These are phyloP conservation scores for Eupsilia transversa DNA, from an alignment of 2,888 invertebrate genomes.

Conservation along the genomic window DNA sequence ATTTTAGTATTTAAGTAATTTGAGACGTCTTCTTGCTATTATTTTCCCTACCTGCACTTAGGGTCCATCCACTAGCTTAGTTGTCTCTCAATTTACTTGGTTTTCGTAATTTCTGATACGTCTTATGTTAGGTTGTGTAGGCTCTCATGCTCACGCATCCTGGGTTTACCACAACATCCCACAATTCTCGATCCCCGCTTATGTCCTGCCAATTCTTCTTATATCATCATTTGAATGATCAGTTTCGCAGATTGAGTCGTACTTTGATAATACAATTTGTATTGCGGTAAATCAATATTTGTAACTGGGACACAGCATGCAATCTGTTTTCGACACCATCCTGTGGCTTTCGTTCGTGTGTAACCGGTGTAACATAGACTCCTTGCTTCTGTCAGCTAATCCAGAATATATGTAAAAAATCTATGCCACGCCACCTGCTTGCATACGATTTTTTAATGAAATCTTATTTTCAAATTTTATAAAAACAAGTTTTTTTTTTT, in stretches of 20 bases:
- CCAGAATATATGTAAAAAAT: not conserved
- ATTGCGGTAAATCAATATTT: slow-evolving; percentile 52
- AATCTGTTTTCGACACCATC: slow-evolving; percentile 61
- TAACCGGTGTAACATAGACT: slow-evolving; percentile 15
- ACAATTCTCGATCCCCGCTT: not conserved
- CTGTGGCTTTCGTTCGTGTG: slow-evolving; percentile 41
- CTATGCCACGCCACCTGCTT: not conserved
- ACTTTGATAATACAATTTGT: slow-evolving; percentile 35
- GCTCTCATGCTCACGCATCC: not conserved
- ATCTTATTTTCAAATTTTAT: not conserved
- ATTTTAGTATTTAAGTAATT: slow-evolving; percentile 42
- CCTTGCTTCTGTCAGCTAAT: slow-evolving; percentile 9
- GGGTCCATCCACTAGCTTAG: not conserved
- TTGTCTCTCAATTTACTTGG: not conserved
- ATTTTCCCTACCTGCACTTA: not conserved
- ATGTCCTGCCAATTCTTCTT: slow-evolving; percentile 24
- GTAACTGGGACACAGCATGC: slow-evolving; percentile 55
- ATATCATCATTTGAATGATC: slow-evolving; percentile 25
- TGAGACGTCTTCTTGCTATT: not conserved
- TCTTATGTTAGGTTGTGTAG: not conserved
- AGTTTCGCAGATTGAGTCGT: slow-evolving; percentile 29
- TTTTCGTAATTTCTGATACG: not conserved
- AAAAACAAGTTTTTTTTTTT: not conserved
- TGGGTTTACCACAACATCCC: not conserved
- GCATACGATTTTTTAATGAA: not conserved